phyloP scores from a whole-genome alignment of 2,113 vertebrate genomes.

The Oceanodroma tethys region DNA sequence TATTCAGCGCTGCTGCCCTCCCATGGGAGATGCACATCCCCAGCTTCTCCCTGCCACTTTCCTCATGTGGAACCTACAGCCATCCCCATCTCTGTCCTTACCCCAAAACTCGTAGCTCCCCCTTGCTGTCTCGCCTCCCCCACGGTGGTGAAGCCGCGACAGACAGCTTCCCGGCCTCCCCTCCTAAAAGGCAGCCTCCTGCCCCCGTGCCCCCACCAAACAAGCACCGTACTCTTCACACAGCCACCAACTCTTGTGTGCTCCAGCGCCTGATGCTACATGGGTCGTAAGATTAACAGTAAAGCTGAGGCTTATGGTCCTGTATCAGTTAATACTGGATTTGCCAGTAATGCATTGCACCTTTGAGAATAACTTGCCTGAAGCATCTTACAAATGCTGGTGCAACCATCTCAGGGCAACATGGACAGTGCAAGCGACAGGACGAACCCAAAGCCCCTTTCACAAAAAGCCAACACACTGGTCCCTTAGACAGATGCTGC shows the following conservation, averaged over 20 bases:
- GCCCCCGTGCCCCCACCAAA: rapidly evolving
- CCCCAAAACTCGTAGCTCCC: background rate
- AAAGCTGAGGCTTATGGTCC: background rate
- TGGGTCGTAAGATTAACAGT: background rate
- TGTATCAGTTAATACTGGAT: background rate
- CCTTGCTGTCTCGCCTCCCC: rapidly evolving
- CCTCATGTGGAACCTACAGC: background rate
- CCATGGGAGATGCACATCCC: rapidly evolving
- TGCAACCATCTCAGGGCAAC: background rate
- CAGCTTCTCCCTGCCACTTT: rapidly evolving
- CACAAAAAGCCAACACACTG: rapidly evolving
- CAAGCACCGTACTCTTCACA: background rate
- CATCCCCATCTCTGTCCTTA: background rate
- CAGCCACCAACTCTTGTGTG: background rate
- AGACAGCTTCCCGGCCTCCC: background rate
- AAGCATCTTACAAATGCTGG: background rate
- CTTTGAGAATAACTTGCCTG: background rate
- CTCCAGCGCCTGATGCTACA: rapidly evolving
- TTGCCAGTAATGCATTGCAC: background rate
- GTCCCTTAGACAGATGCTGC: background rate
- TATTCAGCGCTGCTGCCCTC: rapidly evolving
- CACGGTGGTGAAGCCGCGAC: rapidly evolving
- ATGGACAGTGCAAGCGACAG: rapidly evolving
- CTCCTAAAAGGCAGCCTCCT: background rate
- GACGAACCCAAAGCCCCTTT: background rate